phyloP scores from a whole-genome alignment of 2,888 invertebrate genomes.

The Hyalella azteca region DNA sequence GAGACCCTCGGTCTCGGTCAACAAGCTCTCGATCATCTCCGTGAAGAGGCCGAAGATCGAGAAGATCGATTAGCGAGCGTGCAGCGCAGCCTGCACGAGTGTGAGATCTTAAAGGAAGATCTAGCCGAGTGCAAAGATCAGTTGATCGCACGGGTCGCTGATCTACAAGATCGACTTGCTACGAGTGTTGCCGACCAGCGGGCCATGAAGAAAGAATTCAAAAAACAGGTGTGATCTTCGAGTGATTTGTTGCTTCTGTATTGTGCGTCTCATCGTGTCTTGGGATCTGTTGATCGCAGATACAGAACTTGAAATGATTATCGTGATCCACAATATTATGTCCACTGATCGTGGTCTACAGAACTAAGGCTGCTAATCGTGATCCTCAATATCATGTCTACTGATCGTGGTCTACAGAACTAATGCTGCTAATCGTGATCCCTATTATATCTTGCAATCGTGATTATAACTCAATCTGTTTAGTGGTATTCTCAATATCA shows the following conservation, averaged over 20 bases:
- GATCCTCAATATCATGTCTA: too few relatives aligned
- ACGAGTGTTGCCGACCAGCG: background rate
- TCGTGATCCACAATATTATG: too few relatives aligned
- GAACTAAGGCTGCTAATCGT: too few relatives aligned
- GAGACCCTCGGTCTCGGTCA: background rate
- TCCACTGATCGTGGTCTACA: too few relatives aligned
- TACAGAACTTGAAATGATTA: too few relatives aligned
- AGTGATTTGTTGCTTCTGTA: background rate
- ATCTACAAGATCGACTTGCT: background rate
- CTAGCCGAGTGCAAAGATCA: background rate
- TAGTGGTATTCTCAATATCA: too few relatives aligned
- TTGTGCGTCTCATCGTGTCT: background rate
- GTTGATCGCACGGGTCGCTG: background rate
- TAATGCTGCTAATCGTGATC: too few relatives aligned
- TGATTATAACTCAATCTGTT: too few relatives aligned
- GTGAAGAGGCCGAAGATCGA: slow-evolving; percentile 9
- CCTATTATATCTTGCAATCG: too few relatives aligned
- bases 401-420: too few relatives aligned
- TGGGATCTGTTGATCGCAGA: background rate
- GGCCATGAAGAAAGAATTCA: background rate
- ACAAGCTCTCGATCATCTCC: background rate
- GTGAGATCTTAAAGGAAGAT: background rate
- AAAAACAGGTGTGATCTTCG: background rate
- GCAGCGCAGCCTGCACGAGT: background rate
- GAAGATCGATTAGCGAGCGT: background rate